These are phyloP conservation scores for Pristionchus entomophagus DNA, from an alignment of 2,888 invertebrate genomes.

Conservation along the genomic window DNA sequence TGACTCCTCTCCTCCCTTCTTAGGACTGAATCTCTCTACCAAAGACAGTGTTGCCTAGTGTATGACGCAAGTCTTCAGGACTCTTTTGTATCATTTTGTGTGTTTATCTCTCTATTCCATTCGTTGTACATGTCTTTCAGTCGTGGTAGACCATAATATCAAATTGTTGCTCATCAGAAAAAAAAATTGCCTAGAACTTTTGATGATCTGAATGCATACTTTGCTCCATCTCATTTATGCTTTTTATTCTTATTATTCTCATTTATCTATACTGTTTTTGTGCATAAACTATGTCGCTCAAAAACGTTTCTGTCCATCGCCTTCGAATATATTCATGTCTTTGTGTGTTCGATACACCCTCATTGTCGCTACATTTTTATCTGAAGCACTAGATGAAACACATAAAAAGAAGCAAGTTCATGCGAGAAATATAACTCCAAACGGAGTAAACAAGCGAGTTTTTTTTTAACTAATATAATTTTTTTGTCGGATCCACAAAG, in stretches of 20 bases:
- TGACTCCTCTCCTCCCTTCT: neutral
- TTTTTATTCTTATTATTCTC: neutral
- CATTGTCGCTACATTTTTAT: neutral
- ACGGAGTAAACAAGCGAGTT: neutral
- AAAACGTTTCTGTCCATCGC: neutral
- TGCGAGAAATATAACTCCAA: neutral
- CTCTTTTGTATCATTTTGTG: neutral
- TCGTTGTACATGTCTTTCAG: slow-evolving; percentile 34
- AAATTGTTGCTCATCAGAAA: slow-evolving; percentile 25
- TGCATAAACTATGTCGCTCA: neutral
- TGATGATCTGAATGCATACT: slow-evolving; percentile 15
- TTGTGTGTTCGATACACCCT: neutral
- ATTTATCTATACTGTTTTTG: neutral
- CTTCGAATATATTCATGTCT: neutral
- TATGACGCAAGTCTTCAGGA: neutral
- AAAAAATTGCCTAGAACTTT: slow-evolving; percentile 24
- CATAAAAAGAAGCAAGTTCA: neutral
- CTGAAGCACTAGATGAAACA: neutral
- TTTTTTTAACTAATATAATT: neutral
- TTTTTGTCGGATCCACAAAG: neutral
- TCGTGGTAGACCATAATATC: slow-evolving; percentile 26
- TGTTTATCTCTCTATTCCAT: neutral
- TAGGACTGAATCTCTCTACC: slow-evolving; percentile 27
- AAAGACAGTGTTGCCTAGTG: slow-evolving; percentile 10
- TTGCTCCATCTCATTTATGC: slow-evolving; percentile 1